Evolutionary conservation across 1,140 invertebrate genomes (phyloP), one percentile per base, ranked within the genome.

Genomic region (Habropoda laboriosa): DNA sequence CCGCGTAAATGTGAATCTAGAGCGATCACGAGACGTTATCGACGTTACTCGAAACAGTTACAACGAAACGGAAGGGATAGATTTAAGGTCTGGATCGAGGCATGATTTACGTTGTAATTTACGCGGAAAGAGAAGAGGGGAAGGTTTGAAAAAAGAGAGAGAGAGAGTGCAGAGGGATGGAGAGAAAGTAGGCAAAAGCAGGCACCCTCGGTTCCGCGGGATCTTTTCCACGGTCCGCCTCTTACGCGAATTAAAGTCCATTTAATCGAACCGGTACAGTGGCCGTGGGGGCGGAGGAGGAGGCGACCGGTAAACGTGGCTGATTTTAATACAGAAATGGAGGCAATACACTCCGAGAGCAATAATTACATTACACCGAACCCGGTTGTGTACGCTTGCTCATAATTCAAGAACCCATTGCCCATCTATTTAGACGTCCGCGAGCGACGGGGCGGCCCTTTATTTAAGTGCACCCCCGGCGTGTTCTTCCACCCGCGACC

Each of bases 291-390:
- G n/a, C n/a, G n/a, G n/a, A n/a, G 21, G 10, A 53, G 8, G 13
- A 10, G 10, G 60, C 68, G 72, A 77, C 71, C n/a, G 82, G 79
- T 80, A 87, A 85, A 80, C 40, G 79, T 84, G 85, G 83, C 87
- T 89, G 88, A 91, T 83, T 91, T 90, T 90, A 91, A 91, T 91
- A 91, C 79, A 88, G 83, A 90, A 92, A 91, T 91, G 90, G 89
- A 90, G 87, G 80, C 85, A 89, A 90, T 90, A 89, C 73, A 79
- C 86, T 88, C 74, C 83, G 85, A 85, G 87, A 86, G 87, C 86
- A 88, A 91, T 91, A 92, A 92, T 92, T 90, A 88, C 90, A 89
- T 89, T 90, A 89, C 86, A 75, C 76, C 77, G 67, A 75, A 13
- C n/a, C 58, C 53, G 64, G 42, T 77, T 63, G 85, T 63, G 74